Percentiles rank a stretch among this genome's conserved stretches.
phyloP scores from a whole-genome alignment of 2,888 invertebrate species.

The Nycteola revayana region DNA sequence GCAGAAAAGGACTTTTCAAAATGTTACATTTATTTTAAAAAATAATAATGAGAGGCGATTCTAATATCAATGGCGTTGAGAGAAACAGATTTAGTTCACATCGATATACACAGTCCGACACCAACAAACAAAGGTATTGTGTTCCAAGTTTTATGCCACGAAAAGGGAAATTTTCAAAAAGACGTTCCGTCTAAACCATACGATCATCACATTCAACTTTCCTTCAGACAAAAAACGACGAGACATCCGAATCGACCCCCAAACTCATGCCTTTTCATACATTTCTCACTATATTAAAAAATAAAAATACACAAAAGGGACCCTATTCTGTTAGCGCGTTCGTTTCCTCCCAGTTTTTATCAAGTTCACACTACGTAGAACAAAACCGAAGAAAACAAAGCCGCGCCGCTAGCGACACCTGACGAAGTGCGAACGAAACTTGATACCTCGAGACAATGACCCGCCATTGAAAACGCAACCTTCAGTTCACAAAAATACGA shows the following conservation, averaged over 20 bases:
- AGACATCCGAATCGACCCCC: conserved; percentile 38
- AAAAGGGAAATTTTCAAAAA: no score
- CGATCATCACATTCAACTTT: conserved; percentile 31
- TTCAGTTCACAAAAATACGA: conserved; percentile 6
- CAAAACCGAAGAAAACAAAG: conserved; percentile 74
- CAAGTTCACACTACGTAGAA: conserved; percentile 75
- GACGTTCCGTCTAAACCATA: no score
- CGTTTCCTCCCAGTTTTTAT: conserved; percentile 69
- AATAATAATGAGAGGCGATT: no score
- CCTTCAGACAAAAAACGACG: conserved; percentile 41
- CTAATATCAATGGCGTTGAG: no score
- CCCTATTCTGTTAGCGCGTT: conserved; percentile 54
- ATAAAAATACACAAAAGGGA: conserved; percentile 44
- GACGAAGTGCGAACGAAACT: conserved; percentile 78
- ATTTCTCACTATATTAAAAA: conserved; percentile 32
- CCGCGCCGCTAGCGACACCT: conserved; percentile 76
- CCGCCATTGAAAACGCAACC: conserved; percentile 32
- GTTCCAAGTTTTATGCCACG: no score
- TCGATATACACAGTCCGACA: no score
- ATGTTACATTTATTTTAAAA: no score
- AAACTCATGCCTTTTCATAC: conserved; percentile 49
- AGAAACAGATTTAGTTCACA: no score
- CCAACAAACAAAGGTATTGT: no score
- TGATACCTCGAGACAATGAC: conserved; percentile 50
- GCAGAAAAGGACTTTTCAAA: no score